phyloP scores from a whole-genome alignment of 2,888 invertebrate genomes.

The Quadriops clusia region DNA sequence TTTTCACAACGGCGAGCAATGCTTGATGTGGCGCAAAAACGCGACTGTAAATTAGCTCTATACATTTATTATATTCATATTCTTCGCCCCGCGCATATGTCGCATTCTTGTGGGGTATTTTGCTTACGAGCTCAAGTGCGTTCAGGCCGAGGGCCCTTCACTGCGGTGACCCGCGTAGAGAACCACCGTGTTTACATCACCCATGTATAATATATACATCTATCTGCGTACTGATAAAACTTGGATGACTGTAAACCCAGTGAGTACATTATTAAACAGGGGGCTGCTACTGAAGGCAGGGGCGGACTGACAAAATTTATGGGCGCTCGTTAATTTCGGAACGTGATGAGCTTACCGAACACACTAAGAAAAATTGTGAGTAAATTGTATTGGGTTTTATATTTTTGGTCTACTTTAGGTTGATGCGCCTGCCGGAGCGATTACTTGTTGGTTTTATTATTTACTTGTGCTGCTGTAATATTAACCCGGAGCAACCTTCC shows the following conservation, averaged over 20 bases:
- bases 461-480: too few species aligned
- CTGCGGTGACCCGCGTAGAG: slow-evolving; percentile 23
- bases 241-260: slow-evolving; percentile 31
- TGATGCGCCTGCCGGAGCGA: too few species aligned
- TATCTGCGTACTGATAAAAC: slow-evolving; percentile 35
- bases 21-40: too few species aligned
- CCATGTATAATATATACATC: slow-evolving; percentile 34
- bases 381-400: too few species aligned
- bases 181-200: slow-evolving; percentile 27
- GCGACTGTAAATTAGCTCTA: too few species aligned
- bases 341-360: slow-evolving; percentile 25
- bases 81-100: too few species aligned
- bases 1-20: too few species aligned
- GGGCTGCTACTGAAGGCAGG: slow-evolving; percentile 15
- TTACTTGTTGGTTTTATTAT: too few species aligned
- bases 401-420: too few species aligned
- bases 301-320: slow-evolving; percentile 25
- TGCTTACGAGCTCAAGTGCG: slow-evolving; percentile 26
- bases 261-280: slow-evolving; percentile 30
- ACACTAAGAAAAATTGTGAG: too few species aligned
- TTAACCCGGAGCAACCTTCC: too few species aligned
- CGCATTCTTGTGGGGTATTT: slow-evolving; percentile 17
- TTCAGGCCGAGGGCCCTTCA: slow-evolving; percentile 22
- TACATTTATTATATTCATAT: too few species aligned
- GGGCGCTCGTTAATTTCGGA: slow-evolving; percentile 26